These are phyloP conservation scores for Anolis sagrei DNA, from an alignment of 2,113 vertebrate genomes.

Conservation along the genomic window DNA sequence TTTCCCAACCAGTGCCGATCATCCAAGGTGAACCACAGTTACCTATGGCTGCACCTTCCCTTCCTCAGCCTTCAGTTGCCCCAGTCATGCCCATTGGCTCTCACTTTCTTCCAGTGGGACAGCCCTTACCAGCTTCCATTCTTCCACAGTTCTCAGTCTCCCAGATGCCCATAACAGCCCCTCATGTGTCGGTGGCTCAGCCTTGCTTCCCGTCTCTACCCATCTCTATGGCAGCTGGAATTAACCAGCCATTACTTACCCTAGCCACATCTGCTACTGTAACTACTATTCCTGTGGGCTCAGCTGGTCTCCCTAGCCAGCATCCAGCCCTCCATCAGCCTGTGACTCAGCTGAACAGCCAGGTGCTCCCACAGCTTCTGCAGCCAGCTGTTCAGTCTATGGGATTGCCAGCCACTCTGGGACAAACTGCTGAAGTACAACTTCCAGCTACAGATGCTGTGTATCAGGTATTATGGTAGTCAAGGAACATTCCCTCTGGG, in stretches of 20 bases:
- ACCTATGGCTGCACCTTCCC: constrained; percentile 76
- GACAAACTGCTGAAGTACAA: constrained; percentile 85
- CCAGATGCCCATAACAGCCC: constrained; percentile 74
- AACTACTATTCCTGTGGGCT: constrained; percentile 69
- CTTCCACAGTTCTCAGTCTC: constrained; percentile 77
- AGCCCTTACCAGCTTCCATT: constrained; percentile 72
- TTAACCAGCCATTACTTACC: constrained; percentile 76
- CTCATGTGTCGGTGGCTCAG: constrained; percentile 75
- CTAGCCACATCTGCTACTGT: constrained; percentile 74
- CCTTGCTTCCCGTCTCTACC: constrained; percentile 79
- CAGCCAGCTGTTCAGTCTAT: constrained; percentile 82
- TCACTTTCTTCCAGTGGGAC: constrained; percentile 80
- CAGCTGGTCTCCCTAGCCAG: constrained; percentile 76
- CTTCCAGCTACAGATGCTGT: constrained; percentile 84
- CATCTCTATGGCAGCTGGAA: constrained; percentile 74
- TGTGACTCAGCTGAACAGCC: constrained; percentile 79
- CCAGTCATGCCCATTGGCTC: constrained; percentile 75
- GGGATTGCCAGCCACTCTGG: constrained; percentile 88
- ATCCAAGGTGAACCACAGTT: constrained; percentile 82
- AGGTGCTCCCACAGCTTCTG: constrained; percentile 82
- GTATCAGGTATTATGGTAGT: constrained; percentile 88
- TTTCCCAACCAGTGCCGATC: constrained; percentile 79
- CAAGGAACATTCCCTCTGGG: constrained; percentile 63
- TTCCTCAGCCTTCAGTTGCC: constrained; percentile 76
- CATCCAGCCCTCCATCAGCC: constrained; percentile 79